Base-by-base conservation (phyloP, 2,113 vertebrate species). In the Engraulis encrasicolus region DNA sequence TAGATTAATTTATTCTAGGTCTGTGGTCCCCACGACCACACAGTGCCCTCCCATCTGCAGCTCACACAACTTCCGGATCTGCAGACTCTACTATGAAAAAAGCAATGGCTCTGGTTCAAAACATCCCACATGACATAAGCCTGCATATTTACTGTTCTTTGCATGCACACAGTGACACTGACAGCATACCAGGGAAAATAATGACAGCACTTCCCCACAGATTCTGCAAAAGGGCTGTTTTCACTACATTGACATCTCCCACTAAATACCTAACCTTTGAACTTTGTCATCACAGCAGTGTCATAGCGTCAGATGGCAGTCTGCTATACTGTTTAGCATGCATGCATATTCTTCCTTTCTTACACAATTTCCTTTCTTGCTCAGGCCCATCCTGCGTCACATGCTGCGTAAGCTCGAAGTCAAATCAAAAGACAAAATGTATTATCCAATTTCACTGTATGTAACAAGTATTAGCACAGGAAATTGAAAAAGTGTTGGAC, bases 1-100 rank as follows among this genome's bases (percentile, higher is more conserved):
- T n/a, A n/a, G n/a, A n/a, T n/a, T n/a, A n/a, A n/a, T n/a, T n/a
- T n/a, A n/a, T n/a, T n/a, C n/a, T n/a, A n/a, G n/a, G n/a, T n/a
- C n/a, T n/a, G n/a, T 88, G 0, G 98, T 99, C 31, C 98, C 98
- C 85, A 99, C 96, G 87, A 99, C 96, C 15, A 97, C 97, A 92
- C 98, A 99, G 85, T 95, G 95, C 89, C 98, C 96, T 0, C 92
- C 96, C 0, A 83, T 85, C 91, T 92, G 96, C 27, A 99, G 95
- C 88, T 99, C 97, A 14, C 96, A 98, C 83, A 99, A 91, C 87
- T 95, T 97, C 91, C 89, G 94, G 86, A 98, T 83, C 0, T 0
- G 54, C 0, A 97, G 80, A 18, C 84, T 85, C 0, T 86, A 80
- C 19, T 94, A 94, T 96, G 78, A 17, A 74, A 14, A 36, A 17